Evolutionary conservation across 1,140 invertebrate genomes (phyloP).

Genomic region (Alviniconcha marisindica): DNA sequence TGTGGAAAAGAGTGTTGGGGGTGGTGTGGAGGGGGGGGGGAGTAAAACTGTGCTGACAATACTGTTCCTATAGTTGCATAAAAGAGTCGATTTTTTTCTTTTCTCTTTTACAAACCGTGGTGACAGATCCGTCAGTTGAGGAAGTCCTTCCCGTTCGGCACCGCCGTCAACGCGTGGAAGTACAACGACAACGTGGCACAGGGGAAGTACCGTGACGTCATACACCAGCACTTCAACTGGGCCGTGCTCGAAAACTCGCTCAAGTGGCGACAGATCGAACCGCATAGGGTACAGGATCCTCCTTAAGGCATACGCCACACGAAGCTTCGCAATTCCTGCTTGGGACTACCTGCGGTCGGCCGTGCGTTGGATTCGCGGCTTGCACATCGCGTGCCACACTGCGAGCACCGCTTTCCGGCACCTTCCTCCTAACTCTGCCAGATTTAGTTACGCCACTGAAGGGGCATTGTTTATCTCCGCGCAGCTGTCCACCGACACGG

Average conservation of each 20-base stretch:
- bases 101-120: not conserved
- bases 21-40: not conserved
- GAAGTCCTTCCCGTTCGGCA: conserved; percentile 35
- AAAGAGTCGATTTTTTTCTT: not conserved
- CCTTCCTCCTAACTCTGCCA: too few relatives aligned
- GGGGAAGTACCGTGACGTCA: conserved; percentile 4
- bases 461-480: too few relatives aligned
- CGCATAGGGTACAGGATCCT: conserved; percentile 35
- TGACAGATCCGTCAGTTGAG: conserved; percentile 9
- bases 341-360: not conserved
- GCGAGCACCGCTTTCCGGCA: too few relatives aligned
- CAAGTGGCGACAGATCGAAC: conserved; percentile 45
- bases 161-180: not conserved
- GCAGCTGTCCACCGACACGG: too few relatives aligned
- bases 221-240: conserved; percentile 56
- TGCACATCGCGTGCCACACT: too few relatives aligned
- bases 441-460: too few relatives aligned
- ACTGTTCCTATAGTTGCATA: not conserved
- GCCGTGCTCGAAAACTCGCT: conserved; percentile 43
- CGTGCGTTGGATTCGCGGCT: too few relatives aligned
- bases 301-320: too few relatives aligned
- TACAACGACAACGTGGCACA: not conserved
- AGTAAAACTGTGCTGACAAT: too few relatives aligned
- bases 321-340: not conserved
- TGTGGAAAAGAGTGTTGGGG: too few relatives aligned